Evolutionary conservation across 2,797 vertebrate genomes (phyloP), one percentile per base, ranked within the genome.

Genomic region (Rhinophrynus dorsalis): DNA sequence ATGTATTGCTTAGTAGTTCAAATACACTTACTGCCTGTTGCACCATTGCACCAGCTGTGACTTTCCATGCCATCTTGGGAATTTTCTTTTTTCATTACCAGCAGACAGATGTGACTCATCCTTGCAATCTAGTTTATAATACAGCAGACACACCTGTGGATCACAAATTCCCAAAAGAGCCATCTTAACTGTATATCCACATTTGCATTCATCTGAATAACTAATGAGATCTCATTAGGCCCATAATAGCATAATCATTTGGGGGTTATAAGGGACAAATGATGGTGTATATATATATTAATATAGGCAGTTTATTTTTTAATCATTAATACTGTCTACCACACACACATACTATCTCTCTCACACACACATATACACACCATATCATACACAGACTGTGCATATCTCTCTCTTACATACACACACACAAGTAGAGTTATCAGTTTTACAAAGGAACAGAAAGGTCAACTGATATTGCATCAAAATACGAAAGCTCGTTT

Each of bases 71-170:
- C 76, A 62, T 68, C 66, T 55, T 52, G 70, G 27, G 68, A 65
- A 37, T 65, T 62, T 55, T 29, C 47, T 59, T 6, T 40, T 72
- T 74, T 33, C 60, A 68, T 48, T 75, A 21, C 27, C 47, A 75
- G 58, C 8, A 74, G 55, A 35, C 26, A 77, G 72, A 76, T 79
- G 55, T 67, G 45, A 13, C 73, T 68, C 62, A 45, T 74, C 56
- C 40, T 72, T 75, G 59, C 40, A 5, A 45, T 64, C 50, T 67
- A 74, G 74, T 76, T 76, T 74, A 75, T 0, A n/a, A 42, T 32
- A 68, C 62, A 21, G 51, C 12, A 7, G 51, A 42, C 74, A 61
- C 74, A 76, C 72, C 76, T 76, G 74, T 68, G 42, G 69, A 77
- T 64, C 37, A 32, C 42, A 4, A 0, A 51, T 58, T 70, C 74